phyloP scores from a whole-genome alignment of 2,888 invertebrate genomes.

The Cryptus armator region DNA sequence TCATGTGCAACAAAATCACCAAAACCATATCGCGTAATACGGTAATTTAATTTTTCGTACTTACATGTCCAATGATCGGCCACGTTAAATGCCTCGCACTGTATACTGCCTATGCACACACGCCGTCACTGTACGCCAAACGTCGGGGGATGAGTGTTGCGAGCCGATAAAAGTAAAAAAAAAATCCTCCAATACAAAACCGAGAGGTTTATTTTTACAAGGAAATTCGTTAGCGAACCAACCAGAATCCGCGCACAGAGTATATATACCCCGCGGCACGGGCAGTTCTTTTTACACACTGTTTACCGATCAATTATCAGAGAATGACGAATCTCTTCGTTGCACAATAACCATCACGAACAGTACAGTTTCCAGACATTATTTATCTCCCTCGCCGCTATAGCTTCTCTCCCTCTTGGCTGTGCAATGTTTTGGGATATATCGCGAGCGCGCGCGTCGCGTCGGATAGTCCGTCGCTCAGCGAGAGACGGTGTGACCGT shows the following conservation, averaged over 20 bases:
- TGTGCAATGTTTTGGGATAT: conserved; percentile 53
- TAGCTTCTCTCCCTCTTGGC: background rate
- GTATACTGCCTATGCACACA: conserved; percentile 54
- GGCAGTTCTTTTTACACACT: background rate
- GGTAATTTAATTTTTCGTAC: conserved; percentile 36
- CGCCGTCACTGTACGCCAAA: conserved; percentile 21
- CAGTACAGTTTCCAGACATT: conserved; percentile 10
- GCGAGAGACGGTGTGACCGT: conserved; percentile 31
- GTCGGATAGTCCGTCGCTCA: conserved; percentile 40
- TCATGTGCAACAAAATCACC: too few species aligned
- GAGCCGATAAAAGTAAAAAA: background rate
- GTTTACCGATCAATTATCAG: conserved; percentile 16
- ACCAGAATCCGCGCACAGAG: background rate
- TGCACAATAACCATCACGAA: conserved; percentile 6
- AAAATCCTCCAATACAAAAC: background rate
- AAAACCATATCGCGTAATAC: too few species aligned
- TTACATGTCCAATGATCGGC: conserved; percentile 73
- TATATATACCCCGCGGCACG: background rate
- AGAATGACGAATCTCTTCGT: background rate
- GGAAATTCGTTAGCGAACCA: background rate
- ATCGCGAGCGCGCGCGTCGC: conserved; percentile 53
- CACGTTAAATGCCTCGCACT: conserved; percentile 67
- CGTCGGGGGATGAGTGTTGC: background rate
- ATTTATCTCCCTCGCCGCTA: conserved; percentile 12
- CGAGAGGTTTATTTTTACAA: background rate